A percentile compares a stretch with the other conserved stretches of the same genome.
Evolutionary conservation across 1,140 invertebrate species (phyloP).

Genomic region (Thaumetopoea pityocampa): DNA sequence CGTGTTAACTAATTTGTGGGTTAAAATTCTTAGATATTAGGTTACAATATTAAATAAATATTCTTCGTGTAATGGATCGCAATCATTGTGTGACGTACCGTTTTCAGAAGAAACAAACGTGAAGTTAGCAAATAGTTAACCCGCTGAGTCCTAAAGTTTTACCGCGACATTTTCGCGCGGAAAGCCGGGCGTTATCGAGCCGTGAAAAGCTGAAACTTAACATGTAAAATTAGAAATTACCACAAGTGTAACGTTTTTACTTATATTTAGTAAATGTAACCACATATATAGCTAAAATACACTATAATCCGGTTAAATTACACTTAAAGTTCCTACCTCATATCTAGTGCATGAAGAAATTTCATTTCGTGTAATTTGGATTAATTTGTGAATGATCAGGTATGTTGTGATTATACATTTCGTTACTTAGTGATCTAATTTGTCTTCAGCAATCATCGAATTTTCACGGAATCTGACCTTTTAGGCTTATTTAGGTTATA

Average conservation of each 20-base stretch:
- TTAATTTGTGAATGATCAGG: constrained; percentile 70
- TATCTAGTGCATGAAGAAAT: constrained; percentile 49
- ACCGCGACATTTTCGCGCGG: constrained; percentile 76
- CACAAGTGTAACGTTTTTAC: constrained; percentile 36
- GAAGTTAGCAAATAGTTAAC: constrained; percentile 57
- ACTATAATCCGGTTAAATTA: constrained; percentile 33
- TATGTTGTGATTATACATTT: constrained; percentile 43
- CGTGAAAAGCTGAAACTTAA: constrained; percentile 65
- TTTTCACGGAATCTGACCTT: constrained; percentile 25
- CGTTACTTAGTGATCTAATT: constrained; percentile 24
- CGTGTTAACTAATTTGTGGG: background rate
- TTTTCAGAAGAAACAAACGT: constrained; percentile 73
- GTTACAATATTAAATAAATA: constrained; percentile 2
- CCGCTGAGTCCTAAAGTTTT: constrained; percentile 55
- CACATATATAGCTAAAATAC: constrained; percentile 32
- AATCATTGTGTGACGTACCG: constrained; percentile 36
- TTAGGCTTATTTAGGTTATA: constrained; percentile 63
- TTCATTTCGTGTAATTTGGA: constrained; percentile 49
- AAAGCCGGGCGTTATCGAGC: constrained; percentile 75
- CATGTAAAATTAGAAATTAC: constrained; percentile 44
- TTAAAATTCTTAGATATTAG: no score
- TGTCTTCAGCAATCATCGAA: constrained; percentile 17
- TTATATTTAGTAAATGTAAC: constrained; percentile 27
- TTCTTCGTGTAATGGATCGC: constrained; percentile 36
- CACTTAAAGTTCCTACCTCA: constrained; percentile 32